Base-by-base conservation (phyloP, 2,888 invertebrate species). In the Cosmia trapezina region DNA sequence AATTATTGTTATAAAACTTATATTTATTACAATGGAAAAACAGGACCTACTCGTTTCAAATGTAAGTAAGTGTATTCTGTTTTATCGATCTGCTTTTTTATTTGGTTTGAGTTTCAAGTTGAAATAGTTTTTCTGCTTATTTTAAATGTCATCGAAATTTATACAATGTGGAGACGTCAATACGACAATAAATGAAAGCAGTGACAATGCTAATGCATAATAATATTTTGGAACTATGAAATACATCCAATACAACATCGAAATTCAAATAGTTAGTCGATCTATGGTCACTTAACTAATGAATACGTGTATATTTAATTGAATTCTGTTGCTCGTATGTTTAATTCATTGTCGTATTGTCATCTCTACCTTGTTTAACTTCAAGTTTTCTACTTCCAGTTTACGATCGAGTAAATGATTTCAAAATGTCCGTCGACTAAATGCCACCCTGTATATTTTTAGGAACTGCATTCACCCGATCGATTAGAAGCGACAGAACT, bases 381-480 rank as follows among this genome's bases (percentile, higher is more conserved):
- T 53, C 53, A 28, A 60, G n/a, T 60, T 41, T 22, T 22, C 14
- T 22, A 14, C 1, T 41, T 41, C 4, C 14, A 17, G 6, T 54
- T 65, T 41, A 41, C 12, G 28, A 28, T 28, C 28, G 9, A 56
- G 28, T 19, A 41, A 41, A 22, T 19, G 7, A 12, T 7, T 28
- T 22, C 14, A 7, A 54, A 54, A 28, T 1, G 0, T 14, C 14
- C 12, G 11, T 68, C 11, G 11, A 47, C 59, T 71, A 14, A 2
- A 72, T 74, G 77, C 74, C 68, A 72, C 69, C 64, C 72, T 64
- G 77, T 80, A 72, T 90, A 89, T 89, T 88, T 90, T 91, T 79
- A 89, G 88, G 86, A 89, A 90, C 86, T 91, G 91, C 91, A 93
- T 92, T 91, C 86, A 84, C 74, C 56, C 87, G 83, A 92, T 93